Evolutionary conservation across 2,113 vertebrate species (phyloP), one percentile per base, ranked within the genome.

Genomic region (Cochlearius cochlearius): DNA sequence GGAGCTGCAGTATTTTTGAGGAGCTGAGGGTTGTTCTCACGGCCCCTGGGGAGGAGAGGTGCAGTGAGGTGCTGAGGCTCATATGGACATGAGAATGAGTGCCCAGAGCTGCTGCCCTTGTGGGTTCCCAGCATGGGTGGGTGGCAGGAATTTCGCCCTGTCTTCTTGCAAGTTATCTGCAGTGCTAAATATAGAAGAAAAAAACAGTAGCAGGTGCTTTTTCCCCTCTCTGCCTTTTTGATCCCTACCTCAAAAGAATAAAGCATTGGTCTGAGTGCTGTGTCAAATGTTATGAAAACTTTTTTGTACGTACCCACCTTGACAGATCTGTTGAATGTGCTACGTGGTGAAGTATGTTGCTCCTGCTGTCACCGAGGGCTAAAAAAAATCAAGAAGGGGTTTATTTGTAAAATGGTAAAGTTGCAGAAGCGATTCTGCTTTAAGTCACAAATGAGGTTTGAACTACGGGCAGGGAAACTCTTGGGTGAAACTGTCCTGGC

Each of bases 41-140:
- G 11, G 22, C 22, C 27, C 6, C 3, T 72, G 15, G 19, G 16
- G 20, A 80, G 64, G 43, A 78, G 56, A 45, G 36, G 3, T 53
- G 16, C 26, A 50, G 50, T 11, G 52, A 71, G 56, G 20, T 39
- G 22, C 47, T 64, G 62, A 69, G 47, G 23, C 39, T 88, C 7
- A 2, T 27, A 8, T 0, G 2, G 38, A 10, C 67, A n/a, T 59
- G 56, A 53, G 22, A 66, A 26, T 27, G 20, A 78, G 26, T 17
- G 20, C 38, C 63, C 39, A 50, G 38, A 68, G 38, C 55, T 86
- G 60, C 53, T 45, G 9, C 49, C 38, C 29, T 23, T 41, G 5
- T 30, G 20, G 21, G 15, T 72, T 43, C 34, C 27, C 25, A 39
- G 45, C 39, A 36, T 0, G 0, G 53, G 32, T 26, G 49, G 52